These are phyloP conservation scores for Phasia obesa DNA, from an alignment of 2,888 invertebrate species.

Conservation along the genomic window DNA sequence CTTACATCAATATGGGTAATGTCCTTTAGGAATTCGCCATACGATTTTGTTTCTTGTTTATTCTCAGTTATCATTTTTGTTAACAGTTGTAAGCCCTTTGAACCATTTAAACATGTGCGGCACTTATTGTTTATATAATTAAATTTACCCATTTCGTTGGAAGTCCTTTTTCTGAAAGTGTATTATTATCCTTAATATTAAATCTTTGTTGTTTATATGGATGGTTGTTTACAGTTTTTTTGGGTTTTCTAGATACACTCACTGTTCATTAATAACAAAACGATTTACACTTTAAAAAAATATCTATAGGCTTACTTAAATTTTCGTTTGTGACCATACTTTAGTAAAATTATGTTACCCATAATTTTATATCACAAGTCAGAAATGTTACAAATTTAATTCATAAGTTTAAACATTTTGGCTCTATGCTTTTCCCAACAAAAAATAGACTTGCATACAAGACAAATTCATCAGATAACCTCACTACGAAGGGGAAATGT, in stretches of 20 bases:
- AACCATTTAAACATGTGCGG: slow-evolving; percentile 61
- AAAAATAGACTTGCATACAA: no score
- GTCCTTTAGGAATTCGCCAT: slow-evolving; percentile 54
- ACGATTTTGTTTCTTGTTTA: slow-evolving; percentile 49
- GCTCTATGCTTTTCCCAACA: no score
- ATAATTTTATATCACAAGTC: no score
- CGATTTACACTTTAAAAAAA: slow-evolving; percentile 7
- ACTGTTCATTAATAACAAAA: slow-evolving; percentile 38
- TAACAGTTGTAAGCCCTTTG: slow-evolving; percentile 58
- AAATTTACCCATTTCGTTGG: slow-evolving; percentile 38
- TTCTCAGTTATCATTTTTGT: slow-evolving; percentile 47
- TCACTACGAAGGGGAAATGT: no score
- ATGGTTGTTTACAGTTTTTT: slow-evolving; percentile 52
- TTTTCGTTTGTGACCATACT: no score
- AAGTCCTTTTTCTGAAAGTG: neutral
- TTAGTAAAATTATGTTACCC: no score
- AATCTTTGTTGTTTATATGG: slow-evolving; percentile 47
- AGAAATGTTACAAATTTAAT: no score
- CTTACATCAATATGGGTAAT: slow-evolving; percentile 56
- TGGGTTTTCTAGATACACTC: slow-evolving; percentile 36
- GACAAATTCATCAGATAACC: no score
- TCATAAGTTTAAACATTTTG: no score
- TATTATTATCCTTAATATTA: slow-evolving; percentile 23
- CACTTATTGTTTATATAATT: slow-evolving; percentile 54
- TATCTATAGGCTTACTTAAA: neutral